Base-by-base conservation (phyloP, 2,888 invertebrate species). In the Agrilus cyanescens region DNA sequence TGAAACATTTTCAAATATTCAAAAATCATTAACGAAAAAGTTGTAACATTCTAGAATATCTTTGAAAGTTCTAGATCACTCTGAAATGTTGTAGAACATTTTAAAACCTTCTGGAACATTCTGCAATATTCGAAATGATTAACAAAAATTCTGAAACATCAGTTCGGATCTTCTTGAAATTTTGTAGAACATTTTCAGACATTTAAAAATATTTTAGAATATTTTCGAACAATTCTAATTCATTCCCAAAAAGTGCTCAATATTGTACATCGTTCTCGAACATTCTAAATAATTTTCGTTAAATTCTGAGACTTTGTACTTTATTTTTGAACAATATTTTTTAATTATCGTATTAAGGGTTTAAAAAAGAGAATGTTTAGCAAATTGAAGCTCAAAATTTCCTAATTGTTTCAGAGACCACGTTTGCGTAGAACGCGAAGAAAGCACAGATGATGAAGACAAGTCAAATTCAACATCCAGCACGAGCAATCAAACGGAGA, bases 391-490 rank as follows among this genome's bases (percentile, higher is more conserved):
- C 32, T 29, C 14, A 44, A 35, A 12, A 14, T 25, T 33, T 20
- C 42, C 45, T 40, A 50, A 42, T 51, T 47, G 42, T 61, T 63
- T 15, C 56, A 77, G 79, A 30, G 69, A 73, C 37, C 78, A 80
- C 57, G 77, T 80, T 14, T 80, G 80, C 56, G 72, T 75, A 32
- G 76, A 78, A 53, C 71, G 75, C 36, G 71, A 71, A 55, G 73
- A 73, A 55, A 66, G 56, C 12, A 62, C 60, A n/a, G 66, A 69
- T 48, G 70, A 71, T 54, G 67, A 63, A 13, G 61, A 63, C 14
- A 57, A 56, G 25, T 25, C 25, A 6, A 20, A 20, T 20, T 20
- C 20, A 25, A 63, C 50, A 43, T 53, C 52, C 18, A 60, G 63
- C 39, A 60, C 62, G 46, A 49, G 48, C 15, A 54, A 50, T 4